Percentiles rank a stretch among this genome's conserved stretches.
These are phyloP conservation scores for Caenorhabditis afra DNA, from an alignment of 2,888 invertebrate species.

Conservation along the genomic window DNA sequence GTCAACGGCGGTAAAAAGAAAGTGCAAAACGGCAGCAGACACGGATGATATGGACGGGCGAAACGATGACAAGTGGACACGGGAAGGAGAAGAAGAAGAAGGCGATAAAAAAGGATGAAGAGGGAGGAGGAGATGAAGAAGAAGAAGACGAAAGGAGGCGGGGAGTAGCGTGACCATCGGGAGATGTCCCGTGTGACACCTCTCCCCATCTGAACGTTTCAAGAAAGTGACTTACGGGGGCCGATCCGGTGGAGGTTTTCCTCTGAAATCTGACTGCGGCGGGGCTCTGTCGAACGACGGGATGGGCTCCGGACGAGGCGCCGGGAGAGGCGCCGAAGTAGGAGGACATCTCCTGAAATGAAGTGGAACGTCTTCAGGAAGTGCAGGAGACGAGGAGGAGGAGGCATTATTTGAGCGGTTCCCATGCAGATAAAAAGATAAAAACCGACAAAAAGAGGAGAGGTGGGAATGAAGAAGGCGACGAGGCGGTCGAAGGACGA, in stretches of 20 bases:
- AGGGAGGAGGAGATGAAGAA: conserved; percentile 29
- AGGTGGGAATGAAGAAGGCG: conserved; percentile 44
- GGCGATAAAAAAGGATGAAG: conserved; percentile 34
- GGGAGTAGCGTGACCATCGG: not conserved
- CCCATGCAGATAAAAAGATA: conserved; percentile 53
- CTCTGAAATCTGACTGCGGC: conserved; percentile 63
- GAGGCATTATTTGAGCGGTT: conserved; percentile 44
- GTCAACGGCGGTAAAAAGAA: too few relatives aligned
- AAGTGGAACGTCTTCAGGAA: conserved; percentile 48
- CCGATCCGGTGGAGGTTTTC: conserved; percentile 49
- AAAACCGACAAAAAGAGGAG: too few relatives aligned
- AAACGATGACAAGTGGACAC: conserved; percentile 17
- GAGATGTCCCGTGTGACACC: too few relatives aligned
- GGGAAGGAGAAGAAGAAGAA: too few relatives aligned
- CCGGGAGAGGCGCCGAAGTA: conserved; percentile 50
- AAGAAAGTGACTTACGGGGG: conserved; percentile 57
- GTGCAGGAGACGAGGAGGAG: conserved; percentile 1
- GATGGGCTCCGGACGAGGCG: conserved; percentile 24
- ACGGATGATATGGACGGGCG: conserved; percentile 26
- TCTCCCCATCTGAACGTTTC: too few relatives aligned
- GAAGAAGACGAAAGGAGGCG: conserved; percentile 5
- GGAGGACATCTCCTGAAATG: conserved; percentile 54
- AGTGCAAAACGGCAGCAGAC: conserved; percentile 19
- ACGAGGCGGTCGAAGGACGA: conserved; percentile 3
- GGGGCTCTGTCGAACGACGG: conserved; percentile 49